These are phyloP conservation scores for Margarornis squamiger DNA, from an alignment of 2,797 vertebrate genomes.

Conservation along the genomic window DNA sequence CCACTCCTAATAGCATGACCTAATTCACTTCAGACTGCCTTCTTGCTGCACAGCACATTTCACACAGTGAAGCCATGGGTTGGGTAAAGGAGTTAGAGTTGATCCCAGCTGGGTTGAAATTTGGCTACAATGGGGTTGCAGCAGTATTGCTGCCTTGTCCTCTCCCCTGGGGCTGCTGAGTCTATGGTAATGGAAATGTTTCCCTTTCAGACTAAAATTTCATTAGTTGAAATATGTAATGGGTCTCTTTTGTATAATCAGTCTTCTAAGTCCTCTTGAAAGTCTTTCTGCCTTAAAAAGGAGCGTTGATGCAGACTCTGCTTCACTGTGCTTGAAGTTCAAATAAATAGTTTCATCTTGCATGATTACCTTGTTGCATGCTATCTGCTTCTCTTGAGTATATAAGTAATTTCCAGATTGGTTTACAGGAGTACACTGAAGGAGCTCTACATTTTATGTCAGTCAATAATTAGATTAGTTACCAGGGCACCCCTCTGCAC, in stretches of 20 bases:
- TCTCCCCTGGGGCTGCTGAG: background rate
- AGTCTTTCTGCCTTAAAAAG: background rate
- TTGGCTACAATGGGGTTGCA: background rate
- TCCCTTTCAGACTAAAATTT: background rate
- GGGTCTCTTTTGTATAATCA: background rate
- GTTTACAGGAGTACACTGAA: background rate
- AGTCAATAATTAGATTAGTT: conserved; percentile 14
- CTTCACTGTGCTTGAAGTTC: background rate
- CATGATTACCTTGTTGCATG: background rate
- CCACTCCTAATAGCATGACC: background rate
- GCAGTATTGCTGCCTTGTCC: background rate
- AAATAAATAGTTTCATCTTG: background rate
- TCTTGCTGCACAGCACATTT: background rate
- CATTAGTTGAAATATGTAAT: background rate
- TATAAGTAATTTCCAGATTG: background rate
- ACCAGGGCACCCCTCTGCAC: background rate
- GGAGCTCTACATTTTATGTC: background rate
- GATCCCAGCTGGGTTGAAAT: background rate
- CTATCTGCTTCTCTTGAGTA: background rate
- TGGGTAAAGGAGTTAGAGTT: background rate
- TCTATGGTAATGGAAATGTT: background rate
- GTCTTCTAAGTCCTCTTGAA: background rate
- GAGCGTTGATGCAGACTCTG: background rate
- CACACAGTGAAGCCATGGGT: background rate
- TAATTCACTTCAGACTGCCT: background rate